phyloP scores from a whole-genome alignment of 2,888 invertebrate species.

The Agonopterix subpropinquella region DNA sequence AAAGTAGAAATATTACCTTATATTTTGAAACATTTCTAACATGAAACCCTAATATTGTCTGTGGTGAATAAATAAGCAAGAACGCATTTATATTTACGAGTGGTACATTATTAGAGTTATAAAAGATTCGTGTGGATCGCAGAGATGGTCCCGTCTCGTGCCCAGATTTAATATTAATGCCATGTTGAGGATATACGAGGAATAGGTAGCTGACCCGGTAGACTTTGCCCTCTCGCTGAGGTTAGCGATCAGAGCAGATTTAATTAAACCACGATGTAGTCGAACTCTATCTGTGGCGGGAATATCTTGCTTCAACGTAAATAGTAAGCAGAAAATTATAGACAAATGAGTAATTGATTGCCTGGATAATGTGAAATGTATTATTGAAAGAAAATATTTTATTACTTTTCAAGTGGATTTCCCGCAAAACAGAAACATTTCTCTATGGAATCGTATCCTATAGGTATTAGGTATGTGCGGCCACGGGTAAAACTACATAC shows the following conservation, averaged over 20 bases:
- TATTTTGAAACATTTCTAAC: neutral
- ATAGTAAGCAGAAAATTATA: neutral
- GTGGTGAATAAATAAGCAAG: constrained; percentile 11
- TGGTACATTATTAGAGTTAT: constrained; percentile 20
- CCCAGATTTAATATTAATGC: constrained; percentile 40
- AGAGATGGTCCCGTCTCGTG: constrained; percentile 21
- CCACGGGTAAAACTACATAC: no score
- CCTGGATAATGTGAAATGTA: no score
- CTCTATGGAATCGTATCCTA: no score
- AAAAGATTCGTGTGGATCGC: constrained; percentile 19
- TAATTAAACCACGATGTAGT: constrained; percentile 14
- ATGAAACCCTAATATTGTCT: constrained; percentile 6
- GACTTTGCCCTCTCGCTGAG: constrained; percentile 22
- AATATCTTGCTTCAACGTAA: neutral
- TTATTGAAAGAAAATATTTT: no score
- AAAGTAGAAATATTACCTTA: neutral
- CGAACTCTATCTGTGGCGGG: neutral
- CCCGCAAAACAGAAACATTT: no score
- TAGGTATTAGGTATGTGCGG: no score
- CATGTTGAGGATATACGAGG: constrained; percentile 24
- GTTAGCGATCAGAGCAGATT: constrained; percentile 29
- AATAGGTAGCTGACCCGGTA: constrained; percentile 15
- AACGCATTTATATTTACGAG: constrained; percentile 19
- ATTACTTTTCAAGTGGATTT: no score
- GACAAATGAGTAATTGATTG: no score